Evolutionary conservation across 37 sponge, comb jelly and placozoan species (phyloP).

Genomic region (Cliona cf. orientalis): DNA sequence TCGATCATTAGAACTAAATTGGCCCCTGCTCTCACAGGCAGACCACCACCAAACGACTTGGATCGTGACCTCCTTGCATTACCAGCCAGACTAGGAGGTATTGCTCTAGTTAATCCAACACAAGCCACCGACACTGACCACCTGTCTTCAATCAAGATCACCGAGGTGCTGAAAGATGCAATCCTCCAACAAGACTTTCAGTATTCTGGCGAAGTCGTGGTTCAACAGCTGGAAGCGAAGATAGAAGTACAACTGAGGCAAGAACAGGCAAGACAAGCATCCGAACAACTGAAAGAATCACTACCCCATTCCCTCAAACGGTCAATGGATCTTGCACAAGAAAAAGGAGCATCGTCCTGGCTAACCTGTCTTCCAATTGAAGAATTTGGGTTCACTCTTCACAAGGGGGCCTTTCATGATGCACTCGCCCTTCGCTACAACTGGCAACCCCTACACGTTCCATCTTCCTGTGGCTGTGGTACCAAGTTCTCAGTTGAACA

Average conservation of each 20-base stretch:
- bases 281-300: too few species aligned
- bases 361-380: too few species aligned
- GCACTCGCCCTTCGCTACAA: too few species aligned
- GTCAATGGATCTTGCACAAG: too few species aligned
- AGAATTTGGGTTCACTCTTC: too few species aligned
- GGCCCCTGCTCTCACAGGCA: slow-evolving; percentile 24
- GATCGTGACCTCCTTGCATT: slow-evolving; percentile 17
- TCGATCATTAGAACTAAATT: background rate
- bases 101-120: slow-evolving; percentile 29
- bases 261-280: too few species aligned
- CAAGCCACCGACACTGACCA: slow-evolving; percentile 1
- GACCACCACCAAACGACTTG: slow-evolving; percentile 20
- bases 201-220: too few species aligned
- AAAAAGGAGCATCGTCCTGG: too few species aligned
- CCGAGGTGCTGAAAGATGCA: background rate
- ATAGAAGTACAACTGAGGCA: background rate
- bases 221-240: too few species aligned
- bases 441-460: slow-evolving; percentile 7
- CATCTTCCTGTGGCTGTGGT: slow-evolving; percentile 3
- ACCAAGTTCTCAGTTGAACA: slow-evolving; percentile 7
- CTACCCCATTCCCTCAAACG: too few species aligned
- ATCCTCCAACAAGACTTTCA: background rate
- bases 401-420: too few species aligned
- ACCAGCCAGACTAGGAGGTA: slow-evolving; percentile 45
- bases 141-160: slow-evolving; percentile 1